These are phyloP conservation scores for Argya squamiceps DNA, from an alignment of 2,797 vertebrate genomes.

Conservation along the genomic window DNA sequence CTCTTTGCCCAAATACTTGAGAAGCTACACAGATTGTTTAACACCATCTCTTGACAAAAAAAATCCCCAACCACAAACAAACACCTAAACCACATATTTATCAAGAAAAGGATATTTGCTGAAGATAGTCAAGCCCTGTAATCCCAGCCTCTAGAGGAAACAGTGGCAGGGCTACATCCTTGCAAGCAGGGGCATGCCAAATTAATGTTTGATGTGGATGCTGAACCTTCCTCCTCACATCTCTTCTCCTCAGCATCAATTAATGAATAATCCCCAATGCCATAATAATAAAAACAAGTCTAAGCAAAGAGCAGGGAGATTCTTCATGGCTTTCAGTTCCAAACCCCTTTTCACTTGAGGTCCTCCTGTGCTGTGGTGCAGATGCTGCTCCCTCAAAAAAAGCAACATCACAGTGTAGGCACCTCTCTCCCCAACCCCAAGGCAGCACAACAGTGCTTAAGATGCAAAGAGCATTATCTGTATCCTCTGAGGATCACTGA, in stretches of 20 bases:
- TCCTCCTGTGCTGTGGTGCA: neutral
- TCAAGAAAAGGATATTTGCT: neutral
- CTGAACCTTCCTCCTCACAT: neutral
- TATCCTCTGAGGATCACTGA: neutral
- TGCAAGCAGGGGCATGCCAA: neutral
- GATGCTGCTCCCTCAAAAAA: neutral
- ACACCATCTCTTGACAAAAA: neutral
- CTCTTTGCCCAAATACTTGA: neutral
- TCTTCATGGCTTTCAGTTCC: neutral
- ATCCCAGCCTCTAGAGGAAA: neutral
- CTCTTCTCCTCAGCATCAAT: neutral
- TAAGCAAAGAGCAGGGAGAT: neutral
- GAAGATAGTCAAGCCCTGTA: neutral
- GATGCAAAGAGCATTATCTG: neutral
- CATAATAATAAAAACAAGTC: neutral
- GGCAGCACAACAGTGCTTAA: neutral
- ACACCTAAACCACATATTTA: neutral
- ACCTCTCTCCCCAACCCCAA: neutral
- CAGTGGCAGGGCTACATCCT: neutral
- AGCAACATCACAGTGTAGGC: neutral
- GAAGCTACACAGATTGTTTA: neutral
- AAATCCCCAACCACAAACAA: neutral
- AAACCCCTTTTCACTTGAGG: neutral
- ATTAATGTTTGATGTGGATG: rapidly evolving
- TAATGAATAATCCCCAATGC: neutral